Evolutionary conservation across 2,888 invertebrate species (phyloP).

Genomic region (Rotaria magnacalcarata): DNA sequence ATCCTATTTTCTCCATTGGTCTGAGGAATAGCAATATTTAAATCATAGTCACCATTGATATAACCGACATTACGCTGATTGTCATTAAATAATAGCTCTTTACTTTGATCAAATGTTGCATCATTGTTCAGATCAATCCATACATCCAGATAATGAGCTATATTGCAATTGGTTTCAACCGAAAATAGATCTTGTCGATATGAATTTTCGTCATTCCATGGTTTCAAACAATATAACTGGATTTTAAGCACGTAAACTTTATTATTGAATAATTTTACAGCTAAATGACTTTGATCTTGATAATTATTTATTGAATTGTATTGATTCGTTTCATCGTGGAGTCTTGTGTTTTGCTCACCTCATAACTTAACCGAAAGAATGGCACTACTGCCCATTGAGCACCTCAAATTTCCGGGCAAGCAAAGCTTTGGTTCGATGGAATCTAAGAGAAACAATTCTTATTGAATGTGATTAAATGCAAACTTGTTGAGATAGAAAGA

Average conservation of each 20-base stretch:
- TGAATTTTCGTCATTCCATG: not conserved
- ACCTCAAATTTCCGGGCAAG: not conserved
- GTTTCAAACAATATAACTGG: not conserved
- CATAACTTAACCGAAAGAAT: not conserved
- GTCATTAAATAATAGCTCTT: not conserved
- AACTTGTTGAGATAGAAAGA: too few species aligned
- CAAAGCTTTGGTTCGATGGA: not conserved
- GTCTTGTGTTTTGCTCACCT: not conserved
- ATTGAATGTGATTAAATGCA: too few species aligned
- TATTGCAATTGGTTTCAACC: not conserved
- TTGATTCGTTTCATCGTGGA: not conserved
- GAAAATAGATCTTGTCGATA: not conserved
- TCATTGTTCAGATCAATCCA: slow-evolving; percentile 15
- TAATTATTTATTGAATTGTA: not conserved
- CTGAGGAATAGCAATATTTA: not conserved
- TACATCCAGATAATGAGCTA: not conserved
- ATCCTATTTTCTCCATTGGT: not conserved
- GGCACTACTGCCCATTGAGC: not conserved
- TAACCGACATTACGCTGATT: not conserved
- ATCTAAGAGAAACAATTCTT: not conserved
- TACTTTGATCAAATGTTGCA: not conserved
- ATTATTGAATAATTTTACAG: not conserved
- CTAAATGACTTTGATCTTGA: not conserved
- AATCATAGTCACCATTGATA: not conserved
- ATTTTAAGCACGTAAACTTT: not conserved